Conservation (phyloP, 2,113 vertebrate species). For the Mesembrinibis cayennensis region DNA sequence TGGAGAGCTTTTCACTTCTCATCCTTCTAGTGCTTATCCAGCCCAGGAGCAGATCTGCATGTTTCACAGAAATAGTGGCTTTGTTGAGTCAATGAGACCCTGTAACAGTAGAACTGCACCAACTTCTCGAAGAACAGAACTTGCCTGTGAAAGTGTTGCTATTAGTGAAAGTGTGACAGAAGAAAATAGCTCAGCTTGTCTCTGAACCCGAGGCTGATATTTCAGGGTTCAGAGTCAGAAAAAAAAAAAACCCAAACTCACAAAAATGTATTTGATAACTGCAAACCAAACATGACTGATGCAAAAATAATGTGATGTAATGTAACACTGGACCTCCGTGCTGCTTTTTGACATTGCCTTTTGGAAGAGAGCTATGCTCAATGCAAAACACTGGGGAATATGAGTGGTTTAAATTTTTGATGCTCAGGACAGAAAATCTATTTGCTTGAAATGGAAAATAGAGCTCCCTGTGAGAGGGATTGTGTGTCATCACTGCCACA, state of each 20-base stretch:
- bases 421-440: constrained; percentile 7
- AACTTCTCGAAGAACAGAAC: neutral
- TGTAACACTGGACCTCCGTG: neutral
- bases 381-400: neutral
- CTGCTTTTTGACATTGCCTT: neutral
- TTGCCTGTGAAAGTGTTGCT: neutral
- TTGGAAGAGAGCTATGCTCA: neutral
- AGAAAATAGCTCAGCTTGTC: neutral
- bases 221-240: neutral
- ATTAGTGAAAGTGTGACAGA: neutral
- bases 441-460: constrained; percentile 14
- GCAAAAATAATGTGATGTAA: neutral
- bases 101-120: neutral
- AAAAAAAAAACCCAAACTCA: neutral
- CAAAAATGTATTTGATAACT: neutral
- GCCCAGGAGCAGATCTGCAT: neutral
- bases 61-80: neutral
- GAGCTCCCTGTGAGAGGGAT: neutral
- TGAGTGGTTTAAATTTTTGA: neutral
- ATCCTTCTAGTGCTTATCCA: neutral
- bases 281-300: neutral
- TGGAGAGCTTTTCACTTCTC: neutral
- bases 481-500: neutral
- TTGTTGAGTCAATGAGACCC: neutral
- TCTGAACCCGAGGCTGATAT: neutral